Conservation (phyloP, 1,140 invertebrate genomes). For the Diorhabda carinulata region DNA sequence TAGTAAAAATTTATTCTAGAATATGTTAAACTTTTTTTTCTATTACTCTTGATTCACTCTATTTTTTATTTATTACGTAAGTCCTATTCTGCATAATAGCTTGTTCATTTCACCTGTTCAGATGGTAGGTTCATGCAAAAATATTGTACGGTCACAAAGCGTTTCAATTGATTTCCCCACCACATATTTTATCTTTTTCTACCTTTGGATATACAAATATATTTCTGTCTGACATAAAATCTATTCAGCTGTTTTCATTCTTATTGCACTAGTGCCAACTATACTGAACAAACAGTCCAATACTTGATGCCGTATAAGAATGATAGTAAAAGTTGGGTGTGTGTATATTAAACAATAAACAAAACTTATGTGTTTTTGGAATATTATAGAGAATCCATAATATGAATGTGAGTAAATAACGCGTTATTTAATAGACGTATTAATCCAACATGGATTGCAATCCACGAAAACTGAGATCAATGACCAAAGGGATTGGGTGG, state of each 20-base stretch:
- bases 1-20: too few relatives aligned
- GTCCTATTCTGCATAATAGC: too few relatives aligned
- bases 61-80: too few relatives aligned
- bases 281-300: background rate
- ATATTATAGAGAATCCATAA: conserved; percentile 4
- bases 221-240: conserved; percentile 3
- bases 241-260: background rate
- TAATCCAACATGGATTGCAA: background rate
- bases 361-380: conserved; percentile 7
- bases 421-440: background rate
- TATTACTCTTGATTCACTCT: too few relatives aligned
- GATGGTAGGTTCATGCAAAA: too few relatives aligned
- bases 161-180: too few relatives aligned
- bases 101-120: too few relatives aligned
- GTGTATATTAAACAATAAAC: conserved; percentile 9
- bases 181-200: background rate
- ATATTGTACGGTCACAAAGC: too few relatives aligned
- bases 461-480: conserved; percentile 7
- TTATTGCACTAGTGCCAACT: background rate
- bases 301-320: background rate
- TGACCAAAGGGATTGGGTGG: conserved; percentile 17
- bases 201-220: background rate
- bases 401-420: conserved; percentile 13
- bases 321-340: conserved; percentile 9
- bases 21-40: too few relatives aligned